Evolutionary conservation across 2,888 invertebrate genomes (phyloP).

Genomic region (Vesta saturnalis): DNA sequence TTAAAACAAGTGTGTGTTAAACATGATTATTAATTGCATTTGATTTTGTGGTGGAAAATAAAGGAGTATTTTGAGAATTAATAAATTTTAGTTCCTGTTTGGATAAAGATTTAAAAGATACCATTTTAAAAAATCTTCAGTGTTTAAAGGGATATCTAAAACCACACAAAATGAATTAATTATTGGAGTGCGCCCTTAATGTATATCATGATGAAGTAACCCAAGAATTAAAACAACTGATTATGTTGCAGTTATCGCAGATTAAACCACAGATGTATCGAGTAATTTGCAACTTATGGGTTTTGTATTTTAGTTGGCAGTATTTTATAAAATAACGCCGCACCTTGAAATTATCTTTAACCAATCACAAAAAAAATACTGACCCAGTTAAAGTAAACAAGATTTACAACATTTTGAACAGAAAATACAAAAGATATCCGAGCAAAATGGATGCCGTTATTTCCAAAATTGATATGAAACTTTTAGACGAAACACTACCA

Average conservation of each 20-base stretch:
- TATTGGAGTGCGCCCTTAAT: neutral
- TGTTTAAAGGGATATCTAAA: no score
- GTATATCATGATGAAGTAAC: neutral
- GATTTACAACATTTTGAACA: constrained; percentile 4
- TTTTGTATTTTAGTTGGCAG: constrained; percentile 11
- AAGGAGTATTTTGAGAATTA: neutral
- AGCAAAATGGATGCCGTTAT: neutral
- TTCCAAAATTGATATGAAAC: neutral
- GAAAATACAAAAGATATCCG: neutral
- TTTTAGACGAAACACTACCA: no score
- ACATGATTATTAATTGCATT: no score
- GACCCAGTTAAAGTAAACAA: neutral
- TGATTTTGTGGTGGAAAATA: neutral
- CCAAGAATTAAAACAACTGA: neutral
- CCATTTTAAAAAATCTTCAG: neutral
- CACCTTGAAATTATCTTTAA: constrained; percentile 1
- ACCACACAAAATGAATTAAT: no score
- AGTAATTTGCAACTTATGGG: neutral
- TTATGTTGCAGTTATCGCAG: neutral
- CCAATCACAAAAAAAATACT: neutral
- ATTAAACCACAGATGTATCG: neutral
- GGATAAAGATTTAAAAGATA: no score
- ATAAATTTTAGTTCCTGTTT: no score
- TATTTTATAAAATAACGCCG: constrained; percentile 8
- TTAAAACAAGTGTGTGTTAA: no score